Base-by-base conservation (phyloP, 2,888 invertebrate genomes). In the Cheilosia variabilis region DNA sequence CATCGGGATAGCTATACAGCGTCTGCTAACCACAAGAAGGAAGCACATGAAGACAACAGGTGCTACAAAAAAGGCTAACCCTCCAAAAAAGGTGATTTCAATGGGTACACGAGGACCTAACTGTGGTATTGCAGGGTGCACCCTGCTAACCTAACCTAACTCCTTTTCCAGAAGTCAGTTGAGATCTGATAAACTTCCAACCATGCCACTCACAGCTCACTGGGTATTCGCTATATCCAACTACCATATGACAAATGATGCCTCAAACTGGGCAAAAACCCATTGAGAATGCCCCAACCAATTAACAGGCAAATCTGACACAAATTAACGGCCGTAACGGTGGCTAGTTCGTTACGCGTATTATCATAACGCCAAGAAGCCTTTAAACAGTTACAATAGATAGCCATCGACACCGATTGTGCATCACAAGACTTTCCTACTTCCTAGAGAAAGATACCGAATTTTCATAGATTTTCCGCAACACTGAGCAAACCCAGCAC, bases 391-490 rank as follows among this genome's bases (percentile, higher is more conserved):
- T 78, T 78, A 66, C 72, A 68, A 65, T 27, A 73, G 69, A 78
- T 78, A 78, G 15, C 17, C 60, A 83, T 84, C 84, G 47, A 50
- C 24, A 60, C 31, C 27, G 15, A 13, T 45, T 22, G 19, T 37
- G n/a, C 13, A 37, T 27, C 50, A 13, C 17, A 45, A 10, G 34
- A 34, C 15, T 4, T 7, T 53, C 31, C 31, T 2, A 22, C 22
- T 41, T 15, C 31, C 27, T 27, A 1, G 2, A 9, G 31, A 2
- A 37, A 37, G 37, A 37, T 37, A 37, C 37, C 4, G 37, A 10
- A 55, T 66, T 73, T 69, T 43, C 47, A 45, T 57, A 76, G 58
- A 76, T 80, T 86, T 86, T 86, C 84, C 84, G 65, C 43, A 75
- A 80, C 53, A 86, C 66, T 86, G 62, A 45, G n/a, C 75, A 75